A percentile compares a stretch with the other conserved stretches of the same genome.
These are phyloP conservation scores for Hydrochoerus hydrochaeris DNA, from an alignment of 2,113 vertebrate species.

Conservation along the genomic window DNA sequence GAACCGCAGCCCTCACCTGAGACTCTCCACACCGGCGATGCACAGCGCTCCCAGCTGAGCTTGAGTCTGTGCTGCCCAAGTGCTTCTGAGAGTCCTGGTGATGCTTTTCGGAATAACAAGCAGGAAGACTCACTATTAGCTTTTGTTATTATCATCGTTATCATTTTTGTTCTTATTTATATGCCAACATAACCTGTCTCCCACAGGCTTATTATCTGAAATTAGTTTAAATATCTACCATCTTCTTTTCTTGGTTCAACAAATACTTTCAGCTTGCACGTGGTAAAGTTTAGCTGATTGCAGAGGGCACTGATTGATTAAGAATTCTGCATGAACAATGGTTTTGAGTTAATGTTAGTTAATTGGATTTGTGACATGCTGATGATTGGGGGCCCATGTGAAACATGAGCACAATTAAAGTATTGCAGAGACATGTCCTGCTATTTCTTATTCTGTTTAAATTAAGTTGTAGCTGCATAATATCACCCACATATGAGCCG, in stretches of 20 bases:
- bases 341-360: background rate
- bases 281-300: background rate
- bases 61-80: fast-evolving
- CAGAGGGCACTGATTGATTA: background rate
- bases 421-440: background rate
- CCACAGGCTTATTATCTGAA: background rate
- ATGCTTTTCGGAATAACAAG: no score
- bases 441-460: background rate
- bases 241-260: background rate
- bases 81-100: no score
- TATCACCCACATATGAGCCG: background rate
- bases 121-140: background rate
- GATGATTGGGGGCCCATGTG: background rate
- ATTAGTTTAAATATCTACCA: background rate
- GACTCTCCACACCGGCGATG: fast-evolving
- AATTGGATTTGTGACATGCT: background rate
- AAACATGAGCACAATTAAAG: background rate
- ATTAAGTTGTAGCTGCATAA: background rate
- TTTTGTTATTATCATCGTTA: no score
- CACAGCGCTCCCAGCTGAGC: fast-evolving
- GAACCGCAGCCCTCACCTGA: fast-evolving
- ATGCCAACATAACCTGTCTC: background rate
- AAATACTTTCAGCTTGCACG: background rate
- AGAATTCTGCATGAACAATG: background rate
- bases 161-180: background rate